Evolutionary conservation across 2,797 vertebrate species (phyloP).

Genomic region (Leontocebus nigricollis): DNA sequence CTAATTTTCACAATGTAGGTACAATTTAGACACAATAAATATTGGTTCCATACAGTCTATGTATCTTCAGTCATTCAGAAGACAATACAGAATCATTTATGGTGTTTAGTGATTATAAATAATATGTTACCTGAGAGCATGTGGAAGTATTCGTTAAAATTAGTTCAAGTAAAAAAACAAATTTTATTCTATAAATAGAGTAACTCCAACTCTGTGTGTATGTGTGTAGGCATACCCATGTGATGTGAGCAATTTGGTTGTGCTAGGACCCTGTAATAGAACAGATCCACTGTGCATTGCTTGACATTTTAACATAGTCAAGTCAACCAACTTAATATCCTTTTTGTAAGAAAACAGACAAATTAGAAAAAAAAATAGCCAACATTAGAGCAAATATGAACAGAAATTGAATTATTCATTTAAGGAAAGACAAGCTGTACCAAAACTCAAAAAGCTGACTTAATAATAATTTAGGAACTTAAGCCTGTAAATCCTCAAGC

Average conservation of each 20-base stretch:
- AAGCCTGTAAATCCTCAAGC: background rate
- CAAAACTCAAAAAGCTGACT: background rate
- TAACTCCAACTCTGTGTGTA: background rate
- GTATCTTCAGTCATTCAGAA: background rate
- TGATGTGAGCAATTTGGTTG: background rate
- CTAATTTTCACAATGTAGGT: background rate
- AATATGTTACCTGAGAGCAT: background rate
- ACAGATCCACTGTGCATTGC: background rate
- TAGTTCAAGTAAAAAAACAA: background rate
- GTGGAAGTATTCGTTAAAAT: background rate
- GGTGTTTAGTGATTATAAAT: background rate
- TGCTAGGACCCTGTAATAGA: background rate
- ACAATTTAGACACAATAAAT: background rate
- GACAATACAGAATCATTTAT: background rate
- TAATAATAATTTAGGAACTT: constrained; percentile 39
- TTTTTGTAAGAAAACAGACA: background rate
- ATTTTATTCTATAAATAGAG: background rate
- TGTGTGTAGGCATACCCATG: background rate
- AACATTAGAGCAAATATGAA: background rate
- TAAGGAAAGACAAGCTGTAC: background rate
- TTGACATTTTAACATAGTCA: background rate
- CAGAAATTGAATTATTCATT: background rate
- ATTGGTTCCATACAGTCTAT: background rate
- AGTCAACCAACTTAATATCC: background rate
- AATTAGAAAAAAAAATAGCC: background rate